These are phyloP conservation scores for Dynastes hyllus DNA, from an alignment of 2,888 invertebrate genomes.

Conservation along the genomic window DNA sequence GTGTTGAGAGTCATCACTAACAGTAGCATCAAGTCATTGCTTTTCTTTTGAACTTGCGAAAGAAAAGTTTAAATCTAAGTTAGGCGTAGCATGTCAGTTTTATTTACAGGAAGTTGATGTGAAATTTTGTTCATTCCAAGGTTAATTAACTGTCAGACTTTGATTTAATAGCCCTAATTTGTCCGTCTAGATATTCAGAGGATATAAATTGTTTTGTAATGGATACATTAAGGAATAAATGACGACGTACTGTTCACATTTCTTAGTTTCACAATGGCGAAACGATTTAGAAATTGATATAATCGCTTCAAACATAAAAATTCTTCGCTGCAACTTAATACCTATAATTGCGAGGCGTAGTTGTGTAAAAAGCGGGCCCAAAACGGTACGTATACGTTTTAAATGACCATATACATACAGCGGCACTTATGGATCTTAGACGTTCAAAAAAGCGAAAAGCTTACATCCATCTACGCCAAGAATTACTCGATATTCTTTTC, in stretches of 20 bases:
- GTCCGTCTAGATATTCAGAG: no score
- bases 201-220: no score
- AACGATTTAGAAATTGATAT: slow-evolving; percentile 27
- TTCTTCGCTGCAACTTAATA: slow-evolving; percentile 29
- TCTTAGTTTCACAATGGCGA: slow-evolving; percentile 15
- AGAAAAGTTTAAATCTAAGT: no score
- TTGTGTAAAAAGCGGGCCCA: slow-evolving; percentile 2
- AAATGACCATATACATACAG: slow-evolving; percentile 10
- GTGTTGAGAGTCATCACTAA: no score
- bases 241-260: background rate
- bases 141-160: no score
- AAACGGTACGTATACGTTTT: slow-evolving; percentile 29
- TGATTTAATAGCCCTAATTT: no score
- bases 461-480: background rate
- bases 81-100: no score
- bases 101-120: no score
- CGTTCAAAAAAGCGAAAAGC: slow-evolving; percentile 19
- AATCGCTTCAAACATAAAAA: slow-evolving; percentile 35
- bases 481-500: slow-evolving; percentile 32
- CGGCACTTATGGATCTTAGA: slow-evolving; percentile 12
- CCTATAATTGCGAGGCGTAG: slow-evolving; percentile 25
- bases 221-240: no score
- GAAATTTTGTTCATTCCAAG: no score
- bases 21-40: no score
- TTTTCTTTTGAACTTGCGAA: no score